phyloP scores from a whole-genome alignment of 2,888 invertebrate species.

The Ormyrus labotus region DNA sequence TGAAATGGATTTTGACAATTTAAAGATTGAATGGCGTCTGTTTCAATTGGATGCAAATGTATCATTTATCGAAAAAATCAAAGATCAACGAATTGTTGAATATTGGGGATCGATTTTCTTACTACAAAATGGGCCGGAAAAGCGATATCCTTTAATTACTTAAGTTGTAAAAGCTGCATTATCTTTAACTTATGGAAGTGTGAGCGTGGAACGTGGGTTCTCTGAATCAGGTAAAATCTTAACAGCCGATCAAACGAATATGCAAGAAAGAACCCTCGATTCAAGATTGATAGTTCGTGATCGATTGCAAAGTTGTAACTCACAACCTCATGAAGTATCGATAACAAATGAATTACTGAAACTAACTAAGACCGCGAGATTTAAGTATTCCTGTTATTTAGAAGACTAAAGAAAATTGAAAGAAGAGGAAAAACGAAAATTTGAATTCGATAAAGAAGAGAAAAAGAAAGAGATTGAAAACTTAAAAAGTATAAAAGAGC shows the following conservation, averaged over 20 bases:
- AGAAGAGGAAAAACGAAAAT: too few species aligned
- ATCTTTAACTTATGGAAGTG: constrained; percentile 55
- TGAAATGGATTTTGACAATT: constrained; percentile 34
- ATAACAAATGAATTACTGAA: too few species aligned
- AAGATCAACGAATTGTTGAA: constrained; percentile 46
- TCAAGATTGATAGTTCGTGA: constrained; percentile 5
- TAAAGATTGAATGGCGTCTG: constrained; percentile 34
- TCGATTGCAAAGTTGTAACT: too few species aligned
- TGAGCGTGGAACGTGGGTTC: constrained; percentile 57
- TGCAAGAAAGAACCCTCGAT: constrained; percentile 55
- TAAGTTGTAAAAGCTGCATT: constrained; percentile 54
- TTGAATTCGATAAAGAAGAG: too few species aligned
- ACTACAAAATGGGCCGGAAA: constrained; percentile 38
- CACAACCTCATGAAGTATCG: too few species aligned
- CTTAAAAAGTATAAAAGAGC: too few species aligned
- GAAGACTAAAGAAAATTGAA: too few species aligned
- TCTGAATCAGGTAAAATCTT: constrained; percentile 49
- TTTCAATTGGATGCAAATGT: constrained; percentile 48
- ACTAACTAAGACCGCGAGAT: too few species aligned
- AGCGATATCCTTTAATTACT: constrained; percentile 46
- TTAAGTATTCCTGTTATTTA: too few species aligned
- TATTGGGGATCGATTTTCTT: constrained; percentile 54
- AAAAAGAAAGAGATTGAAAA: too few species aligned
- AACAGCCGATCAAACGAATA: constrained; percentile 54
- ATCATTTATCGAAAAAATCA: constrained; percentile 17